phyloP scores from a whole-genome alignment of 2,888 invertebrate genomes.

The Andrena hattorfiana region DNA sequence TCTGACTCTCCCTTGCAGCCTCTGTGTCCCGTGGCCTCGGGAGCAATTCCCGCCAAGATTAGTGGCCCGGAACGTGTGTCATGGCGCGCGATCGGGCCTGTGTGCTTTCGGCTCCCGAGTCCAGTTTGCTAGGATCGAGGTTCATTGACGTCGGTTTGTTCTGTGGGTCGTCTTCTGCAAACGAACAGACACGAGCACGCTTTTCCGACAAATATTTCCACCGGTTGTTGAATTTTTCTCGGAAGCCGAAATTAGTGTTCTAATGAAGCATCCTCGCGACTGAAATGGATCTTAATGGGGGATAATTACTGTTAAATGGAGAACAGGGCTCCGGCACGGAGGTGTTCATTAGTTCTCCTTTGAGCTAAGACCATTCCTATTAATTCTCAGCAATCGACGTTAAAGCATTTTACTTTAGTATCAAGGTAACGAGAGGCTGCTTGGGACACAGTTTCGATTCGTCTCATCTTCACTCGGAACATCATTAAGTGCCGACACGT shows the following conservation, averaged over 20 bases:
- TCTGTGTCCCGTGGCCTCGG: conserved; percentile 57
- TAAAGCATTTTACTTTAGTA: too few species aligned
- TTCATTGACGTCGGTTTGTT: conserved; percentile 24
- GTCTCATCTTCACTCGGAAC: background rate
- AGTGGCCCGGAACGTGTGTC: conserved; percentile 66
- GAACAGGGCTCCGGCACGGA: background rate
- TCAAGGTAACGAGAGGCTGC: too few species aligned
- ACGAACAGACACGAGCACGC: too few species aligned
- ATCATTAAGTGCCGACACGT: too few species aligned
- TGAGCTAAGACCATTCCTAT: background rate
- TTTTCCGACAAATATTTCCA: background rate
- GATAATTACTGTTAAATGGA: conserved; percentile 11
- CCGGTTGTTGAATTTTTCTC: background rate
- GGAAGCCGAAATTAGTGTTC: background rate
- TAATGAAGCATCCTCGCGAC: background rate
- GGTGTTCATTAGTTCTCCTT: background rate
- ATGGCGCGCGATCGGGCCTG: conserved; percentile 49
- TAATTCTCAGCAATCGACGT: background rate
- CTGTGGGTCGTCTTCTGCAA: background rate
- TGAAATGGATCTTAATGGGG: conserved; percentile 15
- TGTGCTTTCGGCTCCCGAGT: conserved; percentile 9
- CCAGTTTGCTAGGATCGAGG: background rate
- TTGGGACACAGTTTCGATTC: background rate
- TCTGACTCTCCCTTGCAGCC: conserved; percentile 22
- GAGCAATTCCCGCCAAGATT: conserved; percentile 68